Evolutionary conservation across 2,113 vertebrate species (phyloP).

Genomic region (Bothrops jararaca): DNA sequence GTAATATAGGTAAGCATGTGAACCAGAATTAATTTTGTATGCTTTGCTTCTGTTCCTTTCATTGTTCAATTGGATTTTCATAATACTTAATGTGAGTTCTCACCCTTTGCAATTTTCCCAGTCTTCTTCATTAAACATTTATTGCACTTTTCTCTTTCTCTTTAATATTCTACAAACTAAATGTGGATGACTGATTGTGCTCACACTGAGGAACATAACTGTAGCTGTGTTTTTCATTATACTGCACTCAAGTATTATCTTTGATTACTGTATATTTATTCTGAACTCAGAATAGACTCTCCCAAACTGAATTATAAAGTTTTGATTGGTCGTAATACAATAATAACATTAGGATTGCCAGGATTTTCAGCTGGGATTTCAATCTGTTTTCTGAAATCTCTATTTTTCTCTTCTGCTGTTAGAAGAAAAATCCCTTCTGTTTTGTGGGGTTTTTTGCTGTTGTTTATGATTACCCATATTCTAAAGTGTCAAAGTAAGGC

Average conservation of each 20-base stretch:
- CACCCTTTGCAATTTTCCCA: neutral
- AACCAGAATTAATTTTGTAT: neutral
- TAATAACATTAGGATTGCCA: neutral
- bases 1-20: neutral
- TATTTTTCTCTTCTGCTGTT: neutral
- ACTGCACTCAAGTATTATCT: neutral
- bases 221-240: too few species aligned
- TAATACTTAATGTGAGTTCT: neutral
- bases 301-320: neutral
- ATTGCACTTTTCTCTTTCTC: too few species aligned
- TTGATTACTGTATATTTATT: neutral
- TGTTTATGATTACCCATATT: neutral
- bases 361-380: neutral
- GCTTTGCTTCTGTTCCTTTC: neutral
- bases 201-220: neutral
- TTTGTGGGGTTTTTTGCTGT: neutral
- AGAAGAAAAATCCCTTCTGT: neutral
- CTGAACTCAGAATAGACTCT: neutral
- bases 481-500: neutral
- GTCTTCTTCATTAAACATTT: neutral
- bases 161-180: neutral
- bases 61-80: neutral
- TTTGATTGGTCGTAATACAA: neutral
- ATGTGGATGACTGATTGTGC: too few species aligned
- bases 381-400: neutral